A percentile compares a stretch with the other conserved stretches of the same genome.
These are phyloP conservation scores for Enteromius radiatus DNA, from an alignment of 2,797 vertebrate genomes.

Conservation along the genomic window DNA sequence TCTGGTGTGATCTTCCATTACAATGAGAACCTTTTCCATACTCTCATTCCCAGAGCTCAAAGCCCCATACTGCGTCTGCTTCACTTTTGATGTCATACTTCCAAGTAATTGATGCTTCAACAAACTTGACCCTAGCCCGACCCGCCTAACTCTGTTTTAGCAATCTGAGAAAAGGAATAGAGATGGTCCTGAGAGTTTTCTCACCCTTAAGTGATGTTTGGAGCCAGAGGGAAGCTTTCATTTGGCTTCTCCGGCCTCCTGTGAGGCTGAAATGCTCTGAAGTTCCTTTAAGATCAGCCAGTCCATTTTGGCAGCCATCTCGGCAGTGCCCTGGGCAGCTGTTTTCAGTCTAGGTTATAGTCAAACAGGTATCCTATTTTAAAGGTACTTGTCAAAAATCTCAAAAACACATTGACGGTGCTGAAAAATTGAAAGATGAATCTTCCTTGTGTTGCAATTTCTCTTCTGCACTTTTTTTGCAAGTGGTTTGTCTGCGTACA, in stretches of 20 bases:
- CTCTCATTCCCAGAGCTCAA: slow-evolving; percentile 11
- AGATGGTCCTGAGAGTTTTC: not conserved
- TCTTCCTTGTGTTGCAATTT: not conserved
- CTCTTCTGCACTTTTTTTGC: not conserved
- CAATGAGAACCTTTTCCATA: slow-evolving; percentile 5
- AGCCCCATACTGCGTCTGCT: slow-evolving; percentile 5
- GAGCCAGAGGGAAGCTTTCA: slow-evolving; percentile 55
- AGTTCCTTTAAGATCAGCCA: not conserved
- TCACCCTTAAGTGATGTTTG: slow-evolving; percentile 59
- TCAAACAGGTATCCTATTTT: not conserved
- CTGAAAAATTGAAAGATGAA: not conserved
- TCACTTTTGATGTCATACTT: slow-evolving; percentile 26
- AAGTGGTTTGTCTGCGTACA: not conserved
- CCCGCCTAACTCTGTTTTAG: slow-evolving; percentile 49
- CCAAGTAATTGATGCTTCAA: slow-evolving; percentile 40
- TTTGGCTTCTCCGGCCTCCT: slow-evolving; percentile 27
- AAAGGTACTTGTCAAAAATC: not conserved
- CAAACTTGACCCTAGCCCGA: slow-evolving; percentile 54
- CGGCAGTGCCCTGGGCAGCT: not conserved
- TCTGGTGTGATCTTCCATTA: slow-evolving; percentile 30
- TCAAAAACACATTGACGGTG: not conserved
- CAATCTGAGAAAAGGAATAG: slow-evolving; percentile 37
- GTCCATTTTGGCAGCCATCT: slow-evolving; percentile 1
- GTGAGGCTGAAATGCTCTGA: slow-evolving; percentile 15
- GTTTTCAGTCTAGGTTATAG: slow-evolving; percentile 12